phyloP scores from a whole-genome alignment of 2,797 vertebrate species.

The Typhlichthys subterraneus region DNA sequence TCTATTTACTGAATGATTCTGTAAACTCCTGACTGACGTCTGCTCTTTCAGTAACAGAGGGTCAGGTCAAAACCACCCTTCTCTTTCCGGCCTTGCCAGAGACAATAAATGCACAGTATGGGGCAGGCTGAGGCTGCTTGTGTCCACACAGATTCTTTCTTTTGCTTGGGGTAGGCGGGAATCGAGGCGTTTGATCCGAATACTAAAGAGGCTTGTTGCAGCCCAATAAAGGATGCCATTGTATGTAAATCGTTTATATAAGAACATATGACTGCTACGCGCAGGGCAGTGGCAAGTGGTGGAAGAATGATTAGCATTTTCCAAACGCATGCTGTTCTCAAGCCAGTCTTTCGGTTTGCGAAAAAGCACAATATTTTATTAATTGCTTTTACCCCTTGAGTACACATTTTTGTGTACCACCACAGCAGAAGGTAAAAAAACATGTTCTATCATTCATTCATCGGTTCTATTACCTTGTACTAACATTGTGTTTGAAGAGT shows the following conservation, averaged over 20 bases:
- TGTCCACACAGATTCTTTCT: constrained; percentile 89
- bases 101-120: constrained; percentile 79
- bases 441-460: constrained; percentile 33
- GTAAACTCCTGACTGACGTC: constrained; percentile 34
- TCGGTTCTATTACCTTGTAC: constrained; percentile 37
- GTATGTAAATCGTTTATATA: constrained; percentile 95
- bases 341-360: constrained; percentile 62
- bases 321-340: constrained; percentile 73
- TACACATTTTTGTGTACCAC: constrained; percentile 81
- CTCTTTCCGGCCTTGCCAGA: constrained; percentile 65
- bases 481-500: constrained; percentile 39
- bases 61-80: constrained; percentile 72
- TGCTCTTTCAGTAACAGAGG: constrained; percentile 40
- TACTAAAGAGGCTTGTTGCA: constrained; percentile 96
- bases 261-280: constrained; percentile 94
- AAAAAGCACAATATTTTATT: constrained; percentile 62
- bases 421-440: constrained; percentile 82
- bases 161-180: constrained; percentile 90
- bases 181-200: constrained; percentile 95
- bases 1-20: constrained; percentile 38
- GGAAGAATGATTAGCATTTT: constrained; percentile 83
- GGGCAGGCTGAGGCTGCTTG: constrained; percentile 76
- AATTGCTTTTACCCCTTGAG: constrained; percentile 61
- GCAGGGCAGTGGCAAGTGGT: constrained; percentile 86
- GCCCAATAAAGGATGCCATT: constrained; percentile 87